Evolutionary conservation across 2,113 vertebrate genomes (phyloP), one percentile per base, ranked within the genome.

Genomic region (Thermophis baileyi): DNA sequence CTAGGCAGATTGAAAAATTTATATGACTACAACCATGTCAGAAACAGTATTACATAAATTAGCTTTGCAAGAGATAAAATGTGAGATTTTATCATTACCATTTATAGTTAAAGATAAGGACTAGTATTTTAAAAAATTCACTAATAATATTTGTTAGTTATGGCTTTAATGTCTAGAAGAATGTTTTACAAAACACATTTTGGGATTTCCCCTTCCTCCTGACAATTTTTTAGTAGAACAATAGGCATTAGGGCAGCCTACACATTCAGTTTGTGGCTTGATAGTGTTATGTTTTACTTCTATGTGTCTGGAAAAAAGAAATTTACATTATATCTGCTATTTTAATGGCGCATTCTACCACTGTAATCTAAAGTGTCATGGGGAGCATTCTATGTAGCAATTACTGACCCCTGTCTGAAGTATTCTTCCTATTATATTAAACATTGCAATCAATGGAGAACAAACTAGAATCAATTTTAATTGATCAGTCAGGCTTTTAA

Each of bases 391-490:
- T 91, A 89, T 54, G 88, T 93, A 92, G 90, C 47, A 91, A 96
- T 93, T 94, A 96, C 94, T 94, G 90, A 93, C 94, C 91, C 54
- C 92, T 90, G 57, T 90, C 96, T 94, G 93, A 94, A 94, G 94
- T 96, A n/a, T 96, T 95, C 6, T 96, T 95, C 93, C 91, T 90
- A 91, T 96, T 93, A 93, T 44, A 90, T 47, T 94, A 92, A 95
- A 94, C 81, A 89, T 95, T 92, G 93, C 90, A 97, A 97, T 98
- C 96, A 95, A 97, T 97, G 81, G 35, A 89, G 92, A 96, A 95
- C 57, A 97, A 97, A 97, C 95, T 54, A 96, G 90, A 95, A 98
- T 98, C 97, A 93, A 97, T 97, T 96, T 96, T 97, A 97, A 97
- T 97, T 95, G 97, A 98, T 98, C 96, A 92, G 90, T 94, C 92